Conservation (phyloP, 2,797 vertebrate genomes). For the Cephalopachus bancanus region DNA sequence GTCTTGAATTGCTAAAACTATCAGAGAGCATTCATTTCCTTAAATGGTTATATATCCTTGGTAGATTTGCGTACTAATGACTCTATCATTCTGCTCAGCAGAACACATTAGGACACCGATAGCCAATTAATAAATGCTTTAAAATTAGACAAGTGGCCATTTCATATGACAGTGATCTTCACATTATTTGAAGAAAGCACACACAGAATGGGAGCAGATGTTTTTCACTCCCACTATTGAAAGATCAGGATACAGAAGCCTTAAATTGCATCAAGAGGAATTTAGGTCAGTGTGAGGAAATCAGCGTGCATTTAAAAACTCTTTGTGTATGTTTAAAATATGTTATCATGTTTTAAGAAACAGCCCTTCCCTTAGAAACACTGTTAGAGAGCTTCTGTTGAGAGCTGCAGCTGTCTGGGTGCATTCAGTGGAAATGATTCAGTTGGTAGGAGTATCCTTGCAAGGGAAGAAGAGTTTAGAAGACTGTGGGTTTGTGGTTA, state of each 20-base stretch:
- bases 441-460: background rate
- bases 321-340: conserved; percentile 77
- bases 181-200: conserved; percentile 65
- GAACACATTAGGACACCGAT: conserved; percentile 47
- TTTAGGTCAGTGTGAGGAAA: conserved; percentile 80
- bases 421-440: conserved; percentile 47
- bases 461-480: background rate
- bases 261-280: conserved; percentile 38
- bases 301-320: conserved; percentile 79
- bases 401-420: conserved; percentile 70
- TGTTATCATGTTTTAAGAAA: conserved; percentile 74
- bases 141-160: conserved; percentile 68
- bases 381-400: conserved; percentile 49
- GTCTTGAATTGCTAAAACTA: conserved; percentile 43
- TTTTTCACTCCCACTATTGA: conserved; percentile 68
- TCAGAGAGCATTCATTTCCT: conserved; percentile 60
- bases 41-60: conserved; percentile 59
- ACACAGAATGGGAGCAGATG: conserved; percentile 68
- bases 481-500: background rate
- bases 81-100: conserved; percentile 12
- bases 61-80: conserved; percentile 57
- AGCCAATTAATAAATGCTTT: conserved; percentile 77
- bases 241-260: conserved; percentile 67
- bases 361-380: conserved; percentile 71
- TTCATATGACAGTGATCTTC: conserved; percentile 66